phyloP scores from a whole-genome alignment of 30 jellyfish, hydroid and myxozoan genomes.

The Turritopsis rubra region DNA sequence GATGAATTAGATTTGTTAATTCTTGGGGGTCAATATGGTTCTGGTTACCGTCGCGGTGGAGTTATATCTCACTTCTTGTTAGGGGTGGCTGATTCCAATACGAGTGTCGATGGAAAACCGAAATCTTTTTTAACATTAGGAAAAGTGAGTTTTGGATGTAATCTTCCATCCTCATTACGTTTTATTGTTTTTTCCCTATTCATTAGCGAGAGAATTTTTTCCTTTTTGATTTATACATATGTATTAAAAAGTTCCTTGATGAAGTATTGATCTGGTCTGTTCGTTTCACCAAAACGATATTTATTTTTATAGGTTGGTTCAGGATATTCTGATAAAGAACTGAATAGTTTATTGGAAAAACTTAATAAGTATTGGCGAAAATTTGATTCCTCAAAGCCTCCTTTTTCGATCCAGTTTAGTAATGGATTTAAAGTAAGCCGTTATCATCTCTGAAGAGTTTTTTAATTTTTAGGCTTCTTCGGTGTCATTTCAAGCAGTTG shows the following conservation, averaged over 20 bases:
- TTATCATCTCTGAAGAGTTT: not conserved
- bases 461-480: not conserved
- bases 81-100: constrained; percentile 69
- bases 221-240: not conserved
- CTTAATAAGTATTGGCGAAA: constrained; percentile 69
- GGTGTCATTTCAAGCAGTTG: not conserved
- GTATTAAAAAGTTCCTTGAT: not conserved
- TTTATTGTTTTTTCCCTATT: not conserved
- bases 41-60: constrained; percentile 88
- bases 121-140: too few relatives aligned
- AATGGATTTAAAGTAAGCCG: constrained; percentile 54
- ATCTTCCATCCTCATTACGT: too few relatives aligned
- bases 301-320: constrained; percentile 70
- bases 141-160: too few relatives aligned
- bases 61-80: constrained; percentile 68
- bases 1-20: constrained; percentile 78
- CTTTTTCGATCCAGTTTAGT: constrained; percentile 37
- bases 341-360: constrained; percentile 29
- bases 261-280: too few relatives aligned
- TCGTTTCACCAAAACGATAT: not conserved
- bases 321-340: constrained; percentile 66
- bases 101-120: constrained; percentile 45
- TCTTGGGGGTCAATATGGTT: constrained; percentile 79
- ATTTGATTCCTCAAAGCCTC: constrained; percentile 44
- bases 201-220: not conserved